A percentile compares a stretch with the other conserved stretches of the same genome.
Evolutionary conservation across 2,113 vertebrate genomes (phyloP).

Genomic region (Chaenocephalus aceratus): DNA sequence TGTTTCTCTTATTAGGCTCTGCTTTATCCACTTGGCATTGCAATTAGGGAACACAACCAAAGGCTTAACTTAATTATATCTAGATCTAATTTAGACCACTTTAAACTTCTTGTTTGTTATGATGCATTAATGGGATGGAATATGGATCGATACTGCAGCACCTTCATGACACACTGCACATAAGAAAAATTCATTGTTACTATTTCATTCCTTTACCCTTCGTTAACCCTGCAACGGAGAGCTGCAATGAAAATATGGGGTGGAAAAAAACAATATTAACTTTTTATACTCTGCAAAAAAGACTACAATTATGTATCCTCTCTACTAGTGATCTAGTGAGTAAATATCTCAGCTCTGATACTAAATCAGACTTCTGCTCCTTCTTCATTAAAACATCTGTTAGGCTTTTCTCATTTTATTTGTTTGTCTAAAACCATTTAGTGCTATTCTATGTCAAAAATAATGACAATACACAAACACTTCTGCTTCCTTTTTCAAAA

Average conservation of each 20-base stretch:
- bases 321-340: background rate
- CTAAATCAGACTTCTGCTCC: background rate
- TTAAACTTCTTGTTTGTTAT: background rate
- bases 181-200: background rate
- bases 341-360: background rate
- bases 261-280: background rate
- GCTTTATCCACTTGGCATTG: no score
- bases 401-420: background rate
- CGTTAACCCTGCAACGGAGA: background rate
- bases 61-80: background rate
- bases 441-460: background rate
- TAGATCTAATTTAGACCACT: background rate
- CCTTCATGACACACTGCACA: background rate
- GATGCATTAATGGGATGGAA: background rate
- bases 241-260: background rate
- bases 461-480: background rate
- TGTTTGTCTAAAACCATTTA: background rate
- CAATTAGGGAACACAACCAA: background rate
- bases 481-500: conserved; percentile 17
- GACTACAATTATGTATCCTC: no score
- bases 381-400: background rate
- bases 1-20: no score
- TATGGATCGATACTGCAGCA: background rate
- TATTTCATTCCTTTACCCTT: background rate
- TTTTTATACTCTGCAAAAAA: background rate